Base-by-base conservation (phyloP, 2,113 vertebrate genomes). In the Seriola rivoliana region DNA sequence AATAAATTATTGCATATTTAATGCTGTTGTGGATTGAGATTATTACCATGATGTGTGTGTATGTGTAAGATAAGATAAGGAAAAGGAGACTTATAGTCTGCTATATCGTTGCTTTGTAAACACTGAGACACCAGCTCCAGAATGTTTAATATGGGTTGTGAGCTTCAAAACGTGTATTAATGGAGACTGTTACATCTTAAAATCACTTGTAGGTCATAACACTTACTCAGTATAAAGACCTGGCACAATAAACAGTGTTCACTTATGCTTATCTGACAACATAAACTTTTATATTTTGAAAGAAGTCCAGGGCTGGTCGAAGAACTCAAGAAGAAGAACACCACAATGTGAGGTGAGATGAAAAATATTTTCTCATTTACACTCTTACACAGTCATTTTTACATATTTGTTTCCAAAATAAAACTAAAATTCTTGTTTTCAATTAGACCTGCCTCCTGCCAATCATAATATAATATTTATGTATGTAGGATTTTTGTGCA, bases 341-440 rank as follows among this genome's bases (percentile, higher is more conserved):
- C 8, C 46, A 36, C 57, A 54, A 11, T 14, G 7, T 46, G 6
- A 60, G 65, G 32, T 14, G 17, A 71, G 46, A 3, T 79, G 12
- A 11, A 21, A 55, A 64, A 79, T 54, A 4, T 64, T 69, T 36
- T 63, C 63, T 62, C 25, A 11, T 40, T 23, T 11, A 42, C 36
- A 23, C 36, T 12, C 38, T 65, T 40, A 12, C 10, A 13, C 44
- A 46, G n/a, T n/a, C 19, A 71, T 59, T 73, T 62, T 60, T 23
- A 60, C 21, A 34, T 70, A 73, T 44, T 69, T 1, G 21, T 66
- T 69, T 50, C 21, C n/a, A 32, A 69, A 78, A 70, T 72, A 32
- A 83, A 67, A 71, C 12, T 46, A 46, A 13, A 14, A 78, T 3
- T 63, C 54, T 78, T 21, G 38, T 42, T 74, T 46, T 78, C 62